phyloP scores from a whole-genome alignment of 2,888 invertebrate genomes.

The Nemotelus nigrinus region DNA sequence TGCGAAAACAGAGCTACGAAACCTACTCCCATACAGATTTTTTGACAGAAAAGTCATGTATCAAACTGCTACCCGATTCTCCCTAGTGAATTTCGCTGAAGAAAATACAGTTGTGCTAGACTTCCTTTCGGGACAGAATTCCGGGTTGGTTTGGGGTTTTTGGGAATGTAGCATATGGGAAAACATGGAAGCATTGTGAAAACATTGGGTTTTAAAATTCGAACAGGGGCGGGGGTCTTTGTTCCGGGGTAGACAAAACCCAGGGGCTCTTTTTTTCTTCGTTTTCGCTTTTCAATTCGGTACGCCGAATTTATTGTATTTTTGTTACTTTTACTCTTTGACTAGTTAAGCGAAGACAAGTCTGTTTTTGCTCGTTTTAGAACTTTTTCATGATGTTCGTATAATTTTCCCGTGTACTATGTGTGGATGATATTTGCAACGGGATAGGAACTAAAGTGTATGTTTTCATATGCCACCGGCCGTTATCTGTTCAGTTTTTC shows the following conservation, averaged over 20 bases:
- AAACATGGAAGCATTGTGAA: conserved; percentile 41
- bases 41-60: conserved; percentile 34
- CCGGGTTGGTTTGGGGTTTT: not conserved
- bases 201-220: conserved; percentile 28
- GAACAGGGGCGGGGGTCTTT: conserved; percentile 6
- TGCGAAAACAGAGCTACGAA: conserved; percentile 18
- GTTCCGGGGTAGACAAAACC: not conserved
- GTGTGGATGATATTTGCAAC: conserved; percentile 8
- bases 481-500: not conserved
- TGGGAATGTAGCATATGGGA: conserved; percentile 44
- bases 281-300: conserved; percentile 12
- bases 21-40: conserved; percentile 19
- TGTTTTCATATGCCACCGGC: not conserved
- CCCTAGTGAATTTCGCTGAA: conserved; percentile 31
- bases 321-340: not conserved
- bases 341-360: not conserved
- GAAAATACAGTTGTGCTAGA: conserved; percentile 23
- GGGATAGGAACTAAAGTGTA: not conserved
- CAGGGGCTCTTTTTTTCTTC: conserved; percentile 21
- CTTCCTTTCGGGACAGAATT: conserved; percentile 35
- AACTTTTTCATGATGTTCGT: conserved; percentile 37
- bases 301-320: conserved; percentile 22
- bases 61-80: conserved; percentile 24
- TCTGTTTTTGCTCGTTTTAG: conserved; percentile 2
- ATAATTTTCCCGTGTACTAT: conserved; percentile 18